Percentiles rank a stretch among this genome's conserved stretches.
These are phyloP conservation scores for Balaeniceps rex DNA, from an alignment of 2,113 vertebrate genomes.

Conservation along the genomic window DNA sequence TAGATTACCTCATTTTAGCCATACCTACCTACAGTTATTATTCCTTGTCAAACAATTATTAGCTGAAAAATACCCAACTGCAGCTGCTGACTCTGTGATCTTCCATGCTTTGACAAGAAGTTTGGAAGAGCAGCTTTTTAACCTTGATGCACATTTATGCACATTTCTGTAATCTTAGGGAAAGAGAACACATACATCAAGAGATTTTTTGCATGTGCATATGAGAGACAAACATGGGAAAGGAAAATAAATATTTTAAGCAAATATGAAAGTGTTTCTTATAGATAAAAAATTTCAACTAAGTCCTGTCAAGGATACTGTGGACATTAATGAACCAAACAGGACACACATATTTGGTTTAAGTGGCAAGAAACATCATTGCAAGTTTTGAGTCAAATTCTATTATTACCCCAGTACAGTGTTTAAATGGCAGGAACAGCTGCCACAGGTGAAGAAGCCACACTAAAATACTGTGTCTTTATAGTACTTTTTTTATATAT, in stretches of 20 bases:
- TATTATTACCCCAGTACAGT: background rate
- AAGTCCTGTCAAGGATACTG: background rate
- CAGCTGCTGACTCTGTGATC: background rate
- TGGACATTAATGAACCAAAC: background rate
- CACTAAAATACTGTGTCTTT: background rate
- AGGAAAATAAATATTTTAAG: background rate
- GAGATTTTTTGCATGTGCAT: background rate
- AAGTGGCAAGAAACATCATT: background rate
- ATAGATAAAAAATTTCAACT: background rate
- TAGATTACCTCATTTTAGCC: constrained; percentile 1
- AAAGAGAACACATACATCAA: background rate
- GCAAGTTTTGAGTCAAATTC: background rate
- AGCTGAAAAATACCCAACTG: background rate
- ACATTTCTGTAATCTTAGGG: background rate
- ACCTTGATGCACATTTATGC: background rate
- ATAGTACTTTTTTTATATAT: background rate
- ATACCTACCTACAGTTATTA: background rate
- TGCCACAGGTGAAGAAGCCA: background rate
- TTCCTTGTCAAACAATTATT: background rate
- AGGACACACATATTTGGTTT: background rate
- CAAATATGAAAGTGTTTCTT: background rate
- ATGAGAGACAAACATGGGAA: background rate
- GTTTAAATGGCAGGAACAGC: background rate
- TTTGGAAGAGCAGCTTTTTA: background rate
- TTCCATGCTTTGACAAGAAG: background rate